Conservation (phyloP, 2,888 invertebrate species). For the Branchipolynoe longqiensis region DNA sequence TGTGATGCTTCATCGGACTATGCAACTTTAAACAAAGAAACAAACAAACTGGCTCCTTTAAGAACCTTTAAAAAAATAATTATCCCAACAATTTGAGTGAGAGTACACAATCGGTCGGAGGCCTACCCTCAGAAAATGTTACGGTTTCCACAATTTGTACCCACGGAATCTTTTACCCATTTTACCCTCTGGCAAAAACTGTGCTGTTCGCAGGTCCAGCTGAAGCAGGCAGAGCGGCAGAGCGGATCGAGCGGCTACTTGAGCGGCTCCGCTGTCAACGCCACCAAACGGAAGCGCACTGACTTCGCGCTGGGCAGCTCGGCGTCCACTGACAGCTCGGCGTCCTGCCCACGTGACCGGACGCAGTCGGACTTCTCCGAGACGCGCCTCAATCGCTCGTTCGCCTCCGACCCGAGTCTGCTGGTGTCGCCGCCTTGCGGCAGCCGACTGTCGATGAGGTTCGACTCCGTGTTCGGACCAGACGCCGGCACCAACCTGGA, state of each 20-base stretch:
- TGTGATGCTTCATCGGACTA: too few relatives aligned
- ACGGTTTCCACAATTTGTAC: too few relatives aligned
- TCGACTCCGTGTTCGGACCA: background rate
- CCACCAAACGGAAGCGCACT: background rate
- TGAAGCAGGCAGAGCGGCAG: background rate
- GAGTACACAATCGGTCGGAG: too few relatives aligned
- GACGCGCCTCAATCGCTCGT: background rate
- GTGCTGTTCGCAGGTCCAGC: too few relatives aligned
- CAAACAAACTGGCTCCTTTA: too few relatives aligned
- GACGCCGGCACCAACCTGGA: background rate
- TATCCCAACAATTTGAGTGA: too few relatives aligned
- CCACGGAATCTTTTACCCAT: too few relatives aligned
- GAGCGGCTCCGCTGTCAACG: background rate
- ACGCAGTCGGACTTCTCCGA: conserved; percentile 30
- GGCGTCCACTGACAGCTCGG: background rate
- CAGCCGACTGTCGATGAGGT: background rate
- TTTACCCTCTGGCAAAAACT: too few relatives aligned
- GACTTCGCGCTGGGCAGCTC: background rate
- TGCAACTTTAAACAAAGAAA: too few relatives aligned
- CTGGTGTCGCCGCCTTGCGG: background rate
- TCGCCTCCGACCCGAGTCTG: conserved; percentile 13
- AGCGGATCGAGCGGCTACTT: conserved; percentile 8
- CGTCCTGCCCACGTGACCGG: background rate
- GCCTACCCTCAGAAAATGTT: too few relatives aligned
- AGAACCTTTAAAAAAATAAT: too few relatives aligned